A percentile compares a stretch with the other conserved stretches of the same genome.
Conservation (phyloP, 2,888 invertebrate species). For the Clanis bilineata region DNA sequence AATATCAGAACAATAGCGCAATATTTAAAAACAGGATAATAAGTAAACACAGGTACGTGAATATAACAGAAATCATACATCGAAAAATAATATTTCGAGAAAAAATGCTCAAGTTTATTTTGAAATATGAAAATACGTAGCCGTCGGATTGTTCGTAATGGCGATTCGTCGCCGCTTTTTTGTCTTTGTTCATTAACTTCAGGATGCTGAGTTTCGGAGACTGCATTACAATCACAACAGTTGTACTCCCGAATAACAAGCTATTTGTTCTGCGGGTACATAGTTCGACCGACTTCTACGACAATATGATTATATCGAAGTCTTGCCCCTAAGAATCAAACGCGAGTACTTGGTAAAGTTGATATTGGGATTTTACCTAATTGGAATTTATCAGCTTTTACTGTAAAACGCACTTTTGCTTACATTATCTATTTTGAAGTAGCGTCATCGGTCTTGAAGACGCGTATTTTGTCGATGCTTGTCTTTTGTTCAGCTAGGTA, state of each 20-base stretch:
- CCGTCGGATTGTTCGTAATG: neutral
- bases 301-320: neutral
- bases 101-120: neutral
- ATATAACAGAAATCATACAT: too few species aligned
- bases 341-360: constrained; percentile 5
- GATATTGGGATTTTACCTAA: constrained; percentile 4
- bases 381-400: constrained; percentile 7
- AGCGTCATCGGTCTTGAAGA: neutral
- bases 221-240: neutral
- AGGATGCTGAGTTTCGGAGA: constrained; percentile 2
- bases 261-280: neutral
- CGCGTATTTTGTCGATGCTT: constrained; percentile 7
- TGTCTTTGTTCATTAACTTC: constrained; percentile 10
- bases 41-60: too few species aligned
- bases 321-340: neutral
- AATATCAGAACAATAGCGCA: too few species aligned
- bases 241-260: constrained; percentile 5
- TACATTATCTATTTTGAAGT: neutral
- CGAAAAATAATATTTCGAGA: neutral
- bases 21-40: neutral
- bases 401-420: constrained; percentile 1
- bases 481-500: constrained; percentile 18
- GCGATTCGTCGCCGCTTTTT: constrained; percentile 4
- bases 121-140: neutral
- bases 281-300: neutral